Evolutionary conservation across 1,140 invertebrate species (phyloP).

Genomic region (Dermatophagoides farinae): DNA sequence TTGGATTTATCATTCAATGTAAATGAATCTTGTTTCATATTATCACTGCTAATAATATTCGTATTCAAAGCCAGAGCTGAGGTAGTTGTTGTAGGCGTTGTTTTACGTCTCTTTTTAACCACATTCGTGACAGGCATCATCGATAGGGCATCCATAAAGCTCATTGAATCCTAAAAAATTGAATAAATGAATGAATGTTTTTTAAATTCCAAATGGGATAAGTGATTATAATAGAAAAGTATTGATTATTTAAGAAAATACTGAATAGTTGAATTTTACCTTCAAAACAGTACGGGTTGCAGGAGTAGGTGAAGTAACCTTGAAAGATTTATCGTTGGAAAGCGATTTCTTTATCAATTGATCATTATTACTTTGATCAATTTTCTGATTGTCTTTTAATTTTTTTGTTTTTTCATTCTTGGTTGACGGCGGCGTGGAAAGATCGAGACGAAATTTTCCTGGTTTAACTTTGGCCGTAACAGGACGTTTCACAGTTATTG

Average conservation of each 20-base stretch:
- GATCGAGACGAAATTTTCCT: constrained; percentile 5
- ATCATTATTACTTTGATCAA: too few relatives aligned
- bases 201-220: background rate
- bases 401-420: background rate
- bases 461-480: constrained; percentile 5
- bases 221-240: background rate
- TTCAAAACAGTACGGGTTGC: background rate
- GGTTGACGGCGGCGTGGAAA: background rate
- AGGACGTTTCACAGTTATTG: background rate
- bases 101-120: background rate
- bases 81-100: background rate
- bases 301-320: background rate
- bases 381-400: background rate
- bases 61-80: background rate
- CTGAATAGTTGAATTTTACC: background rate
- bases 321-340: background rate
- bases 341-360: too few relatives aligned
- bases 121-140: background rate
- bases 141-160: constrained; percentile 5
- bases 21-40: background rate
- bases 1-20: background rate
- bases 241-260: background rate
- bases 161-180: background rate
- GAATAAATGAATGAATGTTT: background rate
- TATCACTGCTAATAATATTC: background rate